These are phyloP conservation scores for Hydrolagus affinis DNA, from an alignment of 2,113 vertebrate species.

Conservation along the genomic window DNA sequence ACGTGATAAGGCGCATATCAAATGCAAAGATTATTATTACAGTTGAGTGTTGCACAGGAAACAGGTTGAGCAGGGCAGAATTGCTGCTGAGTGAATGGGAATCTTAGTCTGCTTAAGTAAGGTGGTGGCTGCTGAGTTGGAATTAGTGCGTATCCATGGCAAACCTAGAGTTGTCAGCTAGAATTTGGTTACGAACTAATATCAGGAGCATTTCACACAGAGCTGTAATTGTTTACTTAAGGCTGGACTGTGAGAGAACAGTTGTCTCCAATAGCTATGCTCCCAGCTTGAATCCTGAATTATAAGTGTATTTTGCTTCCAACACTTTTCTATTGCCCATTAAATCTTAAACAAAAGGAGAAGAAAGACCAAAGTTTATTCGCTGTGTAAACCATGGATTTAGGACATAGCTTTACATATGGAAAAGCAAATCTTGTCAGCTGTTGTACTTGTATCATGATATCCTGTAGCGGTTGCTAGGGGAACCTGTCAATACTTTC, in stretches of 20 bases:
- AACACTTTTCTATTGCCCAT: constrained; percentile 66
- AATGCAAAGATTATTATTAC: no score
- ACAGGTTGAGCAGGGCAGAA: constrained; percentile 58
- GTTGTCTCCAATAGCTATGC: constrained; percentile 70
- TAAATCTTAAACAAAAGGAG: constrained; percentile 66
- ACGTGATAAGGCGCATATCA: no score
- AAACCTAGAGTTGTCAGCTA: constrained; percentile 60
- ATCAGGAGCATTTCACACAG: constrained; percentile 61
- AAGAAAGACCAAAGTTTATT: constrained; percentile 58
- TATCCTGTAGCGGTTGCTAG: constrained; percentile 49
- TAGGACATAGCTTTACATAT: constrained; percentile 74
- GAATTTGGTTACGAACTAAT: constrained; percentile 73
- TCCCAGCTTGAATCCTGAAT: constrained; percentile 70
- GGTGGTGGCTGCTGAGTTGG: constrained; percentile 50
- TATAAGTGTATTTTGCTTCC: constrained; percentile 63
- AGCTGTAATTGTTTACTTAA: constrained; percentile 81
- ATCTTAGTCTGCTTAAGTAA: constrained; percentile 55
- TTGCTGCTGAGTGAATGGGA: constrained; percentile 53
- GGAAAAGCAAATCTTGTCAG: constrained; percentile 70
- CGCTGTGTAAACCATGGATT: constrained; percentile 69
- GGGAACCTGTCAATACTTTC: constrained; percentile 46
- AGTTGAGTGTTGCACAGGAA: constrained; percentile 37
- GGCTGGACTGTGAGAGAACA: constrained; percentile 59
- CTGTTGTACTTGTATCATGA: constrained; percentile 56
- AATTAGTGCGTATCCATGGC: constrained; percentile 78